phyloP scores from a whole-genome alignment of 2,113 vertebrate species.

The Toxostoma redivivum region DNA sequence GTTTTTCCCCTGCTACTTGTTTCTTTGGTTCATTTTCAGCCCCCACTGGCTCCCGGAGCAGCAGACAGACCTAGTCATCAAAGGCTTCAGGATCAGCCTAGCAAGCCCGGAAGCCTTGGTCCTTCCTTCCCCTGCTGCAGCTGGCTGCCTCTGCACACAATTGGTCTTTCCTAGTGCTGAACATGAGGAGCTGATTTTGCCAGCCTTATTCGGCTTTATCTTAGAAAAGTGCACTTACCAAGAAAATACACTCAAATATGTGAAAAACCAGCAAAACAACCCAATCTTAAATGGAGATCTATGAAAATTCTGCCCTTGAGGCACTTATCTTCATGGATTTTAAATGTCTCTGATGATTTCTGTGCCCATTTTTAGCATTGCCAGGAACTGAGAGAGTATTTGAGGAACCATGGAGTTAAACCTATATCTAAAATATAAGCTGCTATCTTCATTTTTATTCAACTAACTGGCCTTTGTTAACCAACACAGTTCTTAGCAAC shows the following conservation, averaged over 20 bases:
- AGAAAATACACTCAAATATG: background rate
- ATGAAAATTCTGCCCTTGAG: background rate
- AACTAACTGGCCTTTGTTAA: background rate
- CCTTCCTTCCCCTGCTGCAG: background rate
- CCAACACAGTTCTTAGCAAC: background rate
- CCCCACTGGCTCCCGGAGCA: background rate
- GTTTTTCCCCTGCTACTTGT: background rate
- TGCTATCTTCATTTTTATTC: background rate
- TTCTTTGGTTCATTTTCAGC: background rate
- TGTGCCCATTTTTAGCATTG: background rate
- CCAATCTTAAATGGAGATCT: background rate
- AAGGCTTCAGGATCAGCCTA: background rate
- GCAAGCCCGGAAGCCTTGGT: background rate
- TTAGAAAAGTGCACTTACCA: background rate
- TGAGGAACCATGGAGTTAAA: background rate
- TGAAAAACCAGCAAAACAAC: background rate
- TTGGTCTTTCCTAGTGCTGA: background rate
- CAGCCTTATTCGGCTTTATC: background rate
- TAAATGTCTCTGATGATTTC: background rate
- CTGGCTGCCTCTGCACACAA: background rate
- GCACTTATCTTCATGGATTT: background rate
- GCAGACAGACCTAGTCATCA: background rate
- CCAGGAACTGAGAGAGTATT: background rate
- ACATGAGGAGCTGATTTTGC: background rate
- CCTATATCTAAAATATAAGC: background rate